These are phyloP conservation scores for Edolisoma coerulescens DNA, from an alignment of 2,113 vertebrate genomes.

Conservation along the genomic window DNA sequence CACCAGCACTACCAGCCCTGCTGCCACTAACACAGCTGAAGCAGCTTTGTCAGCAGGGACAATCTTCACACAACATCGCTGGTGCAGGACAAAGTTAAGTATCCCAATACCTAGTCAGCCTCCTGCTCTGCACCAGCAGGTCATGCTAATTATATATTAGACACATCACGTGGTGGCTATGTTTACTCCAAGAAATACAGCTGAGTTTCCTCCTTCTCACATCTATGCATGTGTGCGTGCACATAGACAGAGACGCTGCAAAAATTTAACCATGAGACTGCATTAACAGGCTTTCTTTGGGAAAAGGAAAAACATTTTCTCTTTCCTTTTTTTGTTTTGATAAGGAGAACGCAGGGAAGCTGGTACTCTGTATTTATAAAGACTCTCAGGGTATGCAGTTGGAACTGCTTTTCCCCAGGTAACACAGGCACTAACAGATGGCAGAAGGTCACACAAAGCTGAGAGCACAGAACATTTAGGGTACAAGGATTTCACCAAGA, in stretches of 20 bases:
- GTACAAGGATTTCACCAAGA: neutral
- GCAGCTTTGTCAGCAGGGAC: neutral
- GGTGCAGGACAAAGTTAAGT: neutral
- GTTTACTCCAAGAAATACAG: slow-evolving; percentile 49
- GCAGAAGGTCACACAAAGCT: neutral
- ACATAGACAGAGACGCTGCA: neutral
- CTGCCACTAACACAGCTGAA: neutral
- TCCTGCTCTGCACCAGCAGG: slow-evolving; percentile 27
- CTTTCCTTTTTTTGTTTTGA: neutral
- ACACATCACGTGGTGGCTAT: slow-evolving; percentile 29
- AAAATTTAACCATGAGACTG: neutral
- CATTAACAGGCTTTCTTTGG: neutral
- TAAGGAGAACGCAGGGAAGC: fast-evolving
- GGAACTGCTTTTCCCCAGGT: neutral
- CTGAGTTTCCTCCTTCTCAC: neutral
- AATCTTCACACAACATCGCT: fast-evolving
- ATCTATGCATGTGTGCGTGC: neutral
- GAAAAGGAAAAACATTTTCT: neutral
- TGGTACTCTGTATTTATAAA: fast-evolving
- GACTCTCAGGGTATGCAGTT: neutral
- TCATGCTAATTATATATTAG: slow-evolving; percentile 57
- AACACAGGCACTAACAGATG: neutral
- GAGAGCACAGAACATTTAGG: neutral
- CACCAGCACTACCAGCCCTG: neutral
- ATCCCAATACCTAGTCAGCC: neutral